These are phyloP conservation scores for Clupea harengus DNA, from an alignment of 2,113 vertebrate genomes.

Conservation along the genomic window DNA sequence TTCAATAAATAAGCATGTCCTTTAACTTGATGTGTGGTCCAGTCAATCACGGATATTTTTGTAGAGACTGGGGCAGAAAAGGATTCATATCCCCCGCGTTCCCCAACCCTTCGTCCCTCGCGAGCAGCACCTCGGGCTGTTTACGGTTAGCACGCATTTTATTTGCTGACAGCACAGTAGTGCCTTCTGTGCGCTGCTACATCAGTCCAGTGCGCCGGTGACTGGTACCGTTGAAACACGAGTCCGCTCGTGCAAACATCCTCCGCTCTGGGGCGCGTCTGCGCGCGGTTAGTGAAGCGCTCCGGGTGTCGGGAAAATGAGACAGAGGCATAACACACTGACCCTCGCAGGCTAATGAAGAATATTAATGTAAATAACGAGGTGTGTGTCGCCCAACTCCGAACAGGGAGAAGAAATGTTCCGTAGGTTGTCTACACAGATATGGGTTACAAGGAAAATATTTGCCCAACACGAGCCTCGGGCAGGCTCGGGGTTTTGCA, in stretches of 20 bases:
- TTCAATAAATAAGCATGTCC: conserved; percentile 61
- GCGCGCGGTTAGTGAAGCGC: conserved; percentile 36
- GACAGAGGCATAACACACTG: conserved; percentile 28
- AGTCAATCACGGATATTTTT: conserved; percentile 55
- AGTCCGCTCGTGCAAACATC: conserved; percentile 46
- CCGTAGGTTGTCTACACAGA: conserved; percentile 66
- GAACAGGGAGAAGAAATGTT: conserved; percentile 54
- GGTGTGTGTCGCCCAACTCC: conserved; percentile 52
- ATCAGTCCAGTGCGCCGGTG: conserved; percentile 34
- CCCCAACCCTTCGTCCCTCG: conserved; percentile 10
- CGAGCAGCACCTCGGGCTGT: conserved; percentile 31
- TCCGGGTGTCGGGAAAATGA: conserved; percentile 36
- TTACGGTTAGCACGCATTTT: conserved; percentile 37
- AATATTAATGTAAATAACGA: conserved; percentile 47
- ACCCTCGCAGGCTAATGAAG: conserved; percentile 46
- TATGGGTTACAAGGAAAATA: conserved; percentile 76
- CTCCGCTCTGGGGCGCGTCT: conserved; percentile 40
- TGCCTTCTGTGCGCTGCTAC: conserved; percentile 39
- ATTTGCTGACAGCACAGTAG: conserved; percentile 50
- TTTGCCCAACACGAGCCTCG: conserved; percentile 72
- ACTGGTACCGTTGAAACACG: conserved; percentile 40
- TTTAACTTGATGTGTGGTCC: conserved; percentile 68
- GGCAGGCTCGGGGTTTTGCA: conserved; percentile 63
- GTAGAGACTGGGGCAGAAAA: conserved; percentile 44
- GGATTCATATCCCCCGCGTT: conserved; percentile 17